Evolutionary conservation across 2,797 vertebrate genomes (phyloP), one percentile per base, ranked within the genome.

Genomic region (Anisognathus igniventris): DNA sequence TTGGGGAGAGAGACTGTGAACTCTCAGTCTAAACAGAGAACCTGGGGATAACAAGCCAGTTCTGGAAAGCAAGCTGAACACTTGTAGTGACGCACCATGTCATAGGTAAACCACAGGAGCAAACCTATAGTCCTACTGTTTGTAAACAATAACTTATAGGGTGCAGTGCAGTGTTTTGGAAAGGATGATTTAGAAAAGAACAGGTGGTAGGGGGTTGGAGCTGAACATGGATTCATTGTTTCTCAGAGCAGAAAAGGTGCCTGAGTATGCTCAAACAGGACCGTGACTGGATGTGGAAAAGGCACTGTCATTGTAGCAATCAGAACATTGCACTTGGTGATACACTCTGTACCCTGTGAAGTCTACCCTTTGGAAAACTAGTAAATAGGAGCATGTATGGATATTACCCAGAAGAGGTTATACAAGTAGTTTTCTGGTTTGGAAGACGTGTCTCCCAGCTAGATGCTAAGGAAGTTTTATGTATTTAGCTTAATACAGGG

Each of bases 321-420:
- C 22, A 37, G 19, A 84, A 14, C 47, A 37, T 3, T 54, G 19
- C 31, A 30, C 9, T 27, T 2, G 5, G 10, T 33, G 33, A 35
- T 72, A 30, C 4, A 9, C 19, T 27, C 19, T 37, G 9, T 57
- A n/a, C 3, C 42, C 42, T 42, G 42, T 42, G 42, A 42, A 42
- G 18, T 19, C 42, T 42, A 42, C 42, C 7, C 28, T 81, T 75
- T 17, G 20, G 39, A 76, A 87, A 79, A 58, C 9, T 37, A 81
- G 19, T 16, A 61, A 72, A 65, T 5, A 31, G 31, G 3, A 86
- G 1, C 0, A 0, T 9, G 6, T 60, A 24, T 9, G 77, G 24
- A 39, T 58, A 40, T 12, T 42, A 54, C 23, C 58, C 12, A 50
- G 15, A 16, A 57, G 5, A 74, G 22, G 39, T 12, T 82, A 68